phyloP scores from a whole-genome alignment of 2,888 invertebrate species.

The Agrotis clavis region DNA sequence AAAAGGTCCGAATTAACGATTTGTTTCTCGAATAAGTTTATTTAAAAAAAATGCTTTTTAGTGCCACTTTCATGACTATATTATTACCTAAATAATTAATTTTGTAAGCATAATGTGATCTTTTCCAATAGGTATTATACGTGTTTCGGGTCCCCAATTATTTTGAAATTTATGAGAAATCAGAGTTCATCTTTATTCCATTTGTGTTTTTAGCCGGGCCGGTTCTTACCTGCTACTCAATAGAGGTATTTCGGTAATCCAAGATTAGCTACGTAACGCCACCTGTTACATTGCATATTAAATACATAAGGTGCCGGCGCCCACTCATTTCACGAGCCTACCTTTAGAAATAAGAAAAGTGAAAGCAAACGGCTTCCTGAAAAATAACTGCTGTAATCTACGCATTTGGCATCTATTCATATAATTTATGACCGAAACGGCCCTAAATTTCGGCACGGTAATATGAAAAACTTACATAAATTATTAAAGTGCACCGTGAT shows the following conservation, averaged over 20 bases:
- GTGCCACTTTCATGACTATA: background rate
- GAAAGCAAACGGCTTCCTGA: conserved; percentile 4
- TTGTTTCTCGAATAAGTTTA: background rate
- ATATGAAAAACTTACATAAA: conserved; percentile 7
- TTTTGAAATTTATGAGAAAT: conserved; percentile 6
- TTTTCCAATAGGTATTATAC: background rate
- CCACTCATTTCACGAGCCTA: conserved; percentile 10
- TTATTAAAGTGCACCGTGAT: background rate
- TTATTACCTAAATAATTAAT: background rate
- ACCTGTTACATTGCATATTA: conserved; percentile 57
- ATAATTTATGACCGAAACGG: conserved; percentile 11
- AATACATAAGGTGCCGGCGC: conserved; percentile 30
- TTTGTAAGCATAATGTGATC: background rate
- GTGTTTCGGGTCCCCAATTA: background rate
- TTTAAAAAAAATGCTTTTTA: background rate
- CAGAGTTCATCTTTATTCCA: conserved; percentile 1
- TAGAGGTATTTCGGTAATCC: conserved; percentile 17
- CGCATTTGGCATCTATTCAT: conserved; percentile 19
- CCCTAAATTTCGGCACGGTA: background rate
- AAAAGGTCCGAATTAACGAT: conserved; percentile 22
- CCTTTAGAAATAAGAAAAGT: conserved; percentile 21
- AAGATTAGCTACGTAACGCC: conserved; percentile 25
- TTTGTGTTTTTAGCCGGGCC: background rate
- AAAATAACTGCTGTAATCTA: conserved; percentile 8
- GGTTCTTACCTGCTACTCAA: conserved; percentile 17